Base-by-base conservation (phyloP, 2,888 invertebrate genomes). In the Agonopterix subpropinquella region DNA sequence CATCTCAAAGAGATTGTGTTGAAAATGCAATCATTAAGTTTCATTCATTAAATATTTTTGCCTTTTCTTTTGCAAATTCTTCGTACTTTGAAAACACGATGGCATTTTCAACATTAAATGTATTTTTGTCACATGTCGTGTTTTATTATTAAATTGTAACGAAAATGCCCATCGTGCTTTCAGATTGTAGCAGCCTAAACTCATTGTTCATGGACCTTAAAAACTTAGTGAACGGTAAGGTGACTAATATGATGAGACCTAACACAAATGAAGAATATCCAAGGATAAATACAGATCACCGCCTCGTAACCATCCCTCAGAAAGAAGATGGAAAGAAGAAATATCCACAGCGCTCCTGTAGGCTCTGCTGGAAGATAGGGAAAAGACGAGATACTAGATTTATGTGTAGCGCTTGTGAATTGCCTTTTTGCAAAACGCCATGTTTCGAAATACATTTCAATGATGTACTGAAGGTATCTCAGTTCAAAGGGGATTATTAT, bases 81-180 rank as follows among this genome's bases (percentile, higher is more conserved):
- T 75, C 63, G 67, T 65, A 61, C 68, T 74, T 75, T 80, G 87
- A 82, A 88, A 88, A 83, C 88, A 88, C 82, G 88, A 87, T 86
- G 88, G 88, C 88, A 88, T 88, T 88, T 88, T 88, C 88, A 87
- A 87, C 88, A 86, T 80, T 71, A 11, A n/a, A 11, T 8, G 11
- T 11, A 42, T 8, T 39, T 39, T 55, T 39, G 4, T 39, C 9
- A 9, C 4, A 39, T 39, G 10, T 43, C n/a, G 13, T 42, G 2
- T 48, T 44, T n/a, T 42, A 42, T 11, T 42, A n/a, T 42, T 48
- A 56, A 66, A 58, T 61, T 60, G 62, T 73, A 78, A 71, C 81
- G 86, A 88, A 86, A 88, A 89, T 87, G 85, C 80, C 89, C 80
- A 86, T 85, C 89, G 85, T 89, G 86, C 73, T 89, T 89, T 88